Percentiles rank a stretch among this genome's conserved stretches.
phyloP scores from a whole-genome alignment of 2,797 vertebrate species.

The Threskiornis aethiopicus region DNA sequence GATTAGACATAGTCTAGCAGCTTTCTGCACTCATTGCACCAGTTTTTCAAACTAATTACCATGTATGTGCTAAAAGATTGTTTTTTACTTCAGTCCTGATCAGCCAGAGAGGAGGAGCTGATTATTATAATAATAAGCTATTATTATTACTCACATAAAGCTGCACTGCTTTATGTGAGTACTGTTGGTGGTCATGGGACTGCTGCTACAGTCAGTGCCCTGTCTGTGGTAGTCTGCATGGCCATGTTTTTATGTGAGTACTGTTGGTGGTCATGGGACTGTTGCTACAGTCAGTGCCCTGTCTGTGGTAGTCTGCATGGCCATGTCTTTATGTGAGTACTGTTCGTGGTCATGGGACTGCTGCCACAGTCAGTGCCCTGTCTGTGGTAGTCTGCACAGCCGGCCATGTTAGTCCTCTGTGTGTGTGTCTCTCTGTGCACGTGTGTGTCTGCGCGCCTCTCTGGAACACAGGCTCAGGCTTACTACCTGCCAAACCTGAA shows the following conservation, averaged over 20 bases:
- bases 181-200: not conserved
- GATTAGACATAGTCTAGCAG: not conserved
- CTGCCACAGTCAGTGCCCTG: too few species aligned
- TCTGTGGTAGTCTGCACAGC: too few species aligned
- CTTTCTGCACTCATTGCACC: not conserved
- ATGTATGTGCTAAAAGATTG: not conserved
- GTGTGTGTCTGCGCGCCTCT: fast-evolving
- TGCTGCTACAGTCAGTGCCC: not conserved
- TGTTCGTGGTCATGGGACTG: too few species aligned
- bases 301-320: too few species aligned
- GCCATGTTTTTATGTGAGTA: too few species aligned
- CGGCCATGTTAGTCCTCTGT: not conserved
- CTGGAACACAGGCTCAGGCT: not conserved
- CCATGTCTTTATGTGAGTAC: too few species aligned
- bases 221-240: not conserved
- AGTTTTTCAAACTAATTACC: not conserved
- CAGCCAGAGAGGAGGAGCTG: not conserved
- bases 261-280: too few species aligned
- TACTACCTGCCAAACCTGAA: not conserved
- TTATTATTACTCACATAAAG: not conserved
- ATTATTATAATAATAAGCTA: too few species aligned
- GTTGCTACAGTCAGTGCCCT: too few species aligned
- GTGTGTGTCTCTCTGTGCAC: too few species aligned
- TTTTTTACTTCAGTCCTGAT: not conserved
- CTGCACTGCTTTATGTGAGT: not conserved